These are phyloP conservation scores for Syrrhaptes paradoxus DNA, from an alignment of 2,113 vertebrate genomes.

Conservation along the genomic window DNA sequence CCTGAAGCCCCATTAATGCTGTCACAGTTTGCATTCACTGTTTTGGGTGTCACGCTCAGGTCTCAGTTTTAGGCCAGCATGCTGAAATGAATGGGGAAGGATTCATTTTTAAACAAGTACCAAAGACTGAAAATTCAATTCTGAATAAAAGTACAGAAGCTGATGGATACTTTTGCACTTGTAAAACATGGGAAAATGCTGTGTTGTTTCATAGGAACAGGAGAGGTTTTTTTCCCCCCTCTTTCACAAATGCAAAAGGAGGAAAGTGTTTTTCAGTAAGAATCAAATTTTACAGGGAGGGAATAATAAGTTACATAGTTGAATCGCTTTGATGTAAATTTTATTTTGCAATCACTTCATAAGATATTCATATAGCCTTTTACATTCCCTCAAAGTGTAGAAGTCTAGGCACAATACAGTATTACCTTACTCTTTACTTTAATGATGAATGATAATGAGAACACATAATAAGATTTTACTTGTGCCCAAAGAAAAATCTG, in stretches of 20 bases:
- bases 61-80: neutral
- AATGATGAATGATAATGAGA: constrained; percentile 57
- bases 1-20: neutral
- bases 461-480: constrained; percentile 40
- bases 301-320: constrained; percentile 3
- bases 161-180: neutral
- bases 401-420: constrained; percentile 35
- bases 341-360: constrained; percentile 53
- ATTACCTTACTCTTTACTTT: constrained; percentile 48
- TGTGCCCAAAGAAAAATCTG: constrained; percentile 48
- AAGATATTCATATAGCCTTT: constrained; percentile 53
- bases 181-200: neutral
- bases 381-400: constrained; percentile 13
- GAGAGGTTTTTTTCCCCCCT: neutral
- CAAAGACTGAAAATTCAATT: neutral
- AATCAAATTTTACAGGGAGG: constrained; percentile 13
- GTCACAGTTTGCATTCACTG: neutral
- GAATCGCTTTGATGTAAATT: constrained; percentile 54
- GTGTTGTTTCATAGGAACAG: neutral
- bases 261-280: neutral
- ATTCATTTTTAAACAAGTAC: neutral
- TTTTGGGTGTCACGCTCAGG: neutral
- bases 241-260: neutral
- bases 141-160: neutral
- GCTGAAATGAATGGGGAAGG: neutral